Evolutionary conservation across 1,140 invertebrate genomes (phyloP), one percentile per base, ranked within the genome.

Genomic region (Brachionus paranguensis): DNA sequence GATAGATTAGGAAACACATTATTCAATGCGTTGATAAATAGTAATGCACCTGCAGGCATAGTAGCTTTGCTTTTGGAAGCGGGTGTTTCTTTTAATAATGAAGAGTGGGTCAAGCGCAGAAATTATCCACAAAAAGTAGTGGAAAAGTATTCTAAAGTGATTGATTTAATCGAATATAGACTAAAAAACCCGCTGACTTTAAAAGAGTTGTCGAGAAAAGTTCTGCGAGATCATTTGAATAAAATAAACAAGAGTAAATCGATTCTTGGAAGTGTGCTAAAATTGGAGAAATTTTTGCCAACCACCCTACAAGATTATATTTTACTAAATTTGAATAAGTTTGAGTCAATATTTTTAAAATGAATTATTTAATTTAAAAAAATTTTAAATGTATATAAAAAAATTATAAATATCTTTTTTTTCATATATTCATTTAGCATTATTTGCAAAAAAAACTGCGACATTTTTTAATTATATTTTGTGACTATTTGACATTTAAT

Each of bases 21-120:
- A 64, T 81, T 81, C 29, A 81, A 81, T 45, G 72, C 72, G 4
- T 76, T 76, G 72, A 76, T 76, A 50, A 81, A 81, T 47, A 81
- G 64, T 43, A 68, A 81, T 41, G 78, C 64, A 27, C 78, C 78
- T 10, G 53, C 43, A 6, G 20, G 64, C 24, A 60, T 81, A 24
- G 45, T 81, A n/a, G 29, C 64, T 24, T 47, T 81, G 78, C 41
- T 81, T 24, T 17, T 81, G n/a, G 78, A 81, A 47, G 78, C 78
- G 1, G 78, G 78, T 27, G 37, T 81, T 27, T 41, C 53, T 55
- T 68, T 81, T 17, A 47, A 79, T 43, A 55, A 81, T 24, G 72
- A 76, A 76, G 72, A 76, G 50, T 76, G 72, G 72, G 45, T 76
- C 8, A 47, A 76, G 20, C 43, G 47, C 12, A 17, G 72, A 24